Conservation (phyloP, 2,113 vertebrate species). For the Psammodynastes pulverulentus region DNA sequence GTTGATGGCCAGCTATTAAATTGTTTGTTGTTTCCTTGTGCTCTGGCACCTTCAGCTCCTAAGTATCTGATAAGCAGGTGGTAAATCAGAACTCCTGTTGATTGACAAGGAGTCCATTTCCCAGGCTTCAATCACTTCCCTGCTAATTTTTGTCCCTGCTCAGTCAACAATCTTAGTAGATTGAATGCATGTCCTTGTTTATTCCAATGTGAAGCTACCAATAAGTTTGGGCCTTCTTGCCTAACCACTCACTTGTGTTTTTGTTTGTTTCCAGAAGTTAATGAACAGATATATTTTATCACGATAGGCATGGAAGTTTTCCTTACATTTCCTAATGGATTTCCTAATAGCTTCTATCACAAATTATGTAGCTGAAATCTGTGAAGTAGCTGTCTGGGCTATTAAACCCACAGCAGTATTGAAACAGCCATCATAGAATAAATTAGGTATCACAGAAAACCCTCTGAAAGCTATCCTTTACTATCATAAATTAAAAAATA, state of each 20-base stretch:
- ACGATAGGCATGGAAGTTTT: not conserved
- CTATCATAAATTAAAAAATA: not conserved
- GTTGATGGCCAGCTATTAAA: not conserved
- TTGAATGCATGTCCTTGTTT: not conserved
- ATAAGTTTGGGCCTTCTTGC: not conserved
- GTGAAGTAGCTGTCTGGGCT: not conserved
- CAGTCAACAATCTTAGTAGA: not conserved
- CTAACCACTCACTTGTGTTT: not conserved
- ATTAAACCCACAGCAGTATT: not conserved
- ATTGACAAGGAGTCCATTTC: not conserved
- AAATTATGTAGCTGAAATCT: not conserved
- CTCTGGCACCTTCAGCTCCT: not conserved
- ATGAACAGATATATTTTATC: not conserved
- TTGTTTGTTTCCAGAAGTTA: not conserved
- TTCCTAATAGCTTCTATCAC: not conserved
- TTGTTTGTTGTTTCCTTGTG: not conserved
- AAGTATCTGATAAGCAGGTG: not conserved
- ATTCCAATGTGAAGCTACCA: not conserved
- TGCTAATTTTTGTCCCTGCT: not conserved
- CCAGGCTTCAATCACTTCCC: not conserved
- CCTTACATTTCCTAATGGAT: not conserved
- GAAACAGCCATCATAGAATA: not conserved
- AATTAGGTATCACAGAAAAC: not conserved
- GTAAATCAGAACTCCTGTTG: not conserved
- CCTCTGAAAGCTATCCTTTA: not conserved